These are phyloP conservation scores for Periphyllus acericola DNA, from an alignment of 2,888 invertebrate genomes.

Conservation along the genomic window DNA sequence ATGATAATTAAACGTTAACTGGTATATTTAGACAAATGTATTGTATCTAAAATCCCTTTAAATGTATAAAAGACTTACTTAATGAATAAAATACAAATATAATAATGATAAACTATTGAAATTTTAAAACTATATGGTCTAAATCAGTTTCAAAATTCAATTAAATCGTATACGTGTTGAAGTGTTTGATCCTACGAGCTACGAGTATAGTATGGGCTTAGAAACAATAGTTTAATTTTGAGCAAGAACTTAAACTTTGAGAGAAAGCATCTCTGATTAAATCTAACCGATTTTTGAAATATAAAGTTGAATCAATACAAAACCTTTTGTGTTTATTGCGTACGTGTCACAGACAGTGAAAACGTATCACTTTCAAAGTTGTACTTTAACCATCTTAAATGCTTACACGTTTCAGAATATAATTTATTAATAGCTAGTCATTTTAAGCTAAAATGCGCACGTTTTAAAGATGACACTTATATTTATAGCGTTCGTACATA, in stretches of 20 bases:
- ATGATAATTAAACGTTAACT: background rate
- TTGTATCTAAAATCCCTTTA: background rate
- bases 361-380: background rate
- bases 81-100: background rate
- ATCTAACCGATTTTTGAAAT: background rate
- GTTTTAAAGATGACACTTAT: too few relatives aligned
- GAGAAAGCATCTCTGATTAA: background rate
- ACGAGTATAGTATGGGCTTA: background rate
- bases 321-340: too few relatives aligned
- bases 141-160: background rate
- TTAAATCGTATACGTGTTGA: background rate
- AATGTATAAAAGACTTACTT: background rate
- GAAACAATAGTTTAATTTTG: background rate
- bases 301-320: too few relatives aligned
- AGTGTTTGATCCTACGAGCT: background rate
- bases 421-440: too few relatives aligned
- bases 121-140: background rate
- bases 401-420: too few relatives aligned
- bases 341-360: background rate
- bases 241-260: background rate
- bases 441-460: too few relatives aligned
- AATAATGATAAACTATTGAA: background rate
- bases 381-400: too few relatives aligned
- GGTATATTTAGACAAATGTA: background rate
- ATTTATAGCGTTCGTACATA: too few relatives aligned